Conservation (phyloP, 1,140 invertebrate genomes). For the Drosophila quadrilineata region DNA sequence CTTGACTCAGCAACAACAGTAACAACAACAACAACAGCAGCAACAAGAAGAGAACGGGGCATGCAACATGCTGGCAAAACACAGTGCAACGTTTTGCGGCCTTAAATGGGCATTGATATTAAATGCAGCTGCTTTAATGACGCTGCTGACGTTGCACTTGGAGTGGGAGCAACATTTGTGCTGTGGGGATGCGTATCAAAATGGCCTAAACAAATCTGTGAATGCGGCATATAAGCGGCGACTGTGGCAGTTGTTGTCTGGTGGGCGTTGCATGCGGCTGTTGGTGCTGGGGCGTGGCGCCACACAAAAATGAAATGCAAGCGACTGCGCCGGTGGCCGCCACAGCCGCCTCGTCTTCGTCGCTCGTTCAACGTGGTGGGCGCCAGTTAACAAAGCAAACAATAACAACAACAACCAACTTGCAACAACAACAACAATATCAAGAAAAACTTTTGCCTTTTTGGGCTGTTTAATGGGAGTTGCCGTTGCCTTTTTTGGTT, state of each 20-base stretch:
- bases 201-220: constrained; percentile 63
- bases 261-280: constrained; percentile 50
- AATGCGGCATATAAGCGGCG: constrained; percentile 53
- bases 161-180: background rate
- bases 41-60: constrained; percentile 3
- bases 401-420: constrained; percentile 30
- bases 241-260: constrained; percentile 9
- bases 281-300: constrained; percentile 61
- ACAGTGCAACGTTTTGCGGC: constrained; percentile 37
- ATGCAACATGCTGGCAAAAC: background rate
- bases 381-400: constrained; percentile 54
- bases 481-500: constrained; percentile 78
- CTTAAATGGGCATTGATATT: constrained; percentile 78
- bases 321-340: constrained; percentile 56
- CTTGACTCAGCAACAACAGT: constrained; percentile 30
- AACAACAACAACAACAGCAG: constrained; percentile 12
- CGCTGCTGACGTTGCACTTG: constrained; percentile 36
- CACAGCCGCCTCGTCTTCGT: constrained; percentile 7
- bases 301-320: constrained; percentile 60
- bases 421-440: constrained; percentile 25
- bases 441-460: constrained; percentile 56
- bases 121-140: constrained; percentile 78
- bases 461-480: constrained; percentile 76
- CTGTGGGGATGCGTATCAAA: constrained; percentile 41
- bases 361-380: constrained; percentile 54